Conservation (phyloP, 1,140 invertebrate genomes). For the Caenorhabditis briggsae region DNA sequence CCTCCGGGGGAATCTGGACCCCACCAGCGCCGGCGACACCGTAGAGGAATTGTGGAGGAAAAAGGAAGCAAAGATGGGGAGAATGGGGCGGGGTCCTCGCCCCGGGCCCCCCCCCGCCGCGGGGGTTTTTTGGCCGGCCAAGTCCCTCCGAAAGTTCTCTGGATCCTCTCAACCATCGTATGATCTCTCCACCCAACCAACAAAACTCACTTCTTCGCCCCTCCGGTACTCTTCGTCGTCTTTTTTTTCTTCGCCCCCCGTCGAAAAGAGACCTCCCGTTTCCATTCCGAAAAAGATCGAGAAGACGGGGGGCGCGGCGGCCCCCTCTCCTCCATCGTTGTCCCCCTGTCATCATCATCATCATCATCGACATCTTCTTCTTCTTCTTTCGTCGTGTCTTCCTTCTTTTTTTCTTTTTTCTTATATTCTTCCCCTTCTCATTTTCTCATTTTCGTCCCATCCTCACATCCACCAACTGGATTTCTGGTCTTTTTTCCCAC, state of each 20-base stretch:
- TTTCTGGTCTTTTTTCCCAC: background rate
- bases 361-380: conserved; percentile 4
- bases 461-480: conserved; percentile 41
- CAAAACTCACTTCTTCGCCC: background rate
- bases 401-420: conserved; percentile 20
- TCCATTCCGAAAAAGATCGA: conserved; percentile 51
- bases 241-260: conserved; percentile 22
- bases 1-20: background rate
- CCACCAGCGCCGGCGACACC: background rate
- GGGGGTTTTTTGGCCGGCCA: conserved; percentile 56
- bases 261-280: conserved; percentile 39
- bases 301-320: conserved; percentile 5
- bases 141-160: background rate
- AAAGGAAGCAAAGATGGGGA: background rate
- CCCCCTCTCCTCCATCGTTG: conserved; percentile 42
- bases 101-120: conserved; percentile 18
- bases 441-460: conserved; percentile 34
- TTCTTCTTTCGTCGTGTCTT: conserved; percentile 8
- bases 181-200: background rate
- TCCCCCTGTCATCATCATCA: conserved; percentile 35
- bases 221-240: conserved; percentile 19
- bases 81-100: conserved; percentile 21
- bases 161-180: background rate
- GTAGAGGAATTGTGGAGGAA: background rate
- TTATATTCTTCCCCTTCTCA: background rate